Percentiles rank a stretch among this genome's conserved stretches.
These are phyloP conservation scores for Euschistus heros DNA, from an alignment of 1,140 invertebrate genomes.

Conservation along the genomic window DNA sequence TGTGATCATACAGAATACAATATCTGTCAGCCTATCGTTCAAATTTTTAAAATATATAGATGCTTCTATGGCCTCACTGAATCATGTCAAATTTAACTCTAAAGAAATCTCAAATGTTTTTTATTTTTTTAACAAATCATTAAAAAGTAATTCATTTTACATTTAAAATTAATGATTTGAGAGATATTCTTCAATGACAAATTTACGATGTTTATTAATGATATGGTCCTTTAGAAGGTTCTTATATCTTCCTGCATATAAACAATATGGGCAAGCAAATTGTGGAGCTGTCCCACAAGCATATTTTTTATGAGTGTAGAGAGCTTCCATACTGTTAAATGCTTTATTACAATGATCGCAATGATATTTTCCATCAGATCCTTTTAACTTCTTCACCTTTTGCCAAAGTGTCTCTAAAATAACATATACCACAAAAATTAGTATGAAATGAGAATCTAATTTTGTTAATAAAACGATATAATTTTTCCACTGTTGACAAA, in stretches of 20 bases:
- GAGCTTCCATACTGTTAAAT: background rate
- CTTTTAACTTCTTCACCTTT: too few relatives aligned
- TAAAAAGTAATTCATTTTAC: background rate
- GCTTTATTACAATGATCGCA: background rate
- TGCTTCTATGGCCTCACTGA: too few relatives aligned
- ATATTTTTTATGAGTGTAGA: background rate
- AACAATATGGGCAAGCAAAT: conserved; percentile 10
- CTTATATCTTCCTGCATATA: conserved; percentile 7
- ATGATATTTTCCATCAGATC: background rate
- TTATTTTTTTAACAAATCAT: background rate
- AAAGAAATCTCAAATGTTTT: too few relatives aligned
- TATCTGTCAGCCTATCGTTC: too few relatives aligned
- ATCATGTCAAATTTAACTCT: too few relatives aligned
- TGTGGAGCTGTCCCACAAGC: background rate
- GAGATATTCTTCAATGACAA: background rate
- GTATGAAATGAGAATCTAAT: too few relatives aligned
- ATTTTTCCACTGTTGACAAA: too few relatives aligned
- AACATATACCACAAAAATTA: too few relatives aligned
- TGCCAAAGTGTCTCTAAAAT: too few relatives aligned
- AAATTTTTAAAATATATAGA: too few relatives aligned
- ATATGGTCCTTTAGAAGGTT: conserved; percentile 1
- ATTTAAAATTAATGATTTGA: background rate
- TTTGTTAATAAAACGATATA: too few relatives aligned
- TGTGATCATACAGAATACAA: too few relatives aligned
- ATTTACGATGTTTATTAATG: conserved; percentile 5